phyloP scores from a whole-genome alignment of 2,888 invertebrate species.

The Ennomos erosarius region DNA sequence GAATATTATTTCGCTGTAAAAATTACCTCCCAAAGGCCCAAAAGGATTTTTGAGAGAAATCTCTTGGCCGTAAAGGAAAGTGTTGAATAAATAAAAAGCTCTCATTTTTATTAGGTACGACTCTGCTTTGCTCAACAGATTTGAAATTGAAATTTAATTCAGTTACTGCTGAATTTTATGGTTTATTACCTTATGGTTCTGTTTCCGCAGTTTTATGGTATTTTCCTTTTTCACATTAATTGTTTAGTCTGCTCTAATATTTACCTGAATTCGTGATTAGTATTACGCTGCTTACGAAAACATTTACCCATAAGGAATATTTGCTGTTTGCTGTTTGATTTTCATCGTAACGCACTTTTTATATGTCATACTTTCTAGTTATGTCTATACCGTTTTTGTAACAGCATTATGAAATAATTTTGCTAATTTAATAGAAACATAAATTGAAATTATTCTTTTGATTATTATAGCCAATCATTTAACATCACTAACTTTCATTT shows the following conservation, averaged over 20 bases:
- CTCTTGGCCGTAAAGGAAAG: conserved; percentile 22
- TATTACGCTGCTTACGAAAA: too few species aligned
- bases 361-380: too few species aligned
- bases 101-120: conserved; percentile 27
- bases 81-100: conserved; percentile 31
- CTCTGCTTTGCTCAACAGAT: conserved; percentile 19
- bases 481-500: too few species aligned
- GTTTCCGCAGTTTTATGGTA: background rate
- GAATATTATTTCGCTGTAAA: conserved; percentile 38
- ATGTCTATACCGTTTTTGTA: too few species aligned
- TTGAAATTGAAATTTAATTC: conserved; percentile 27
- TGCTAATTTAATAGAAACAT: too few species aligned
- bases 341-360: too few species aligned
- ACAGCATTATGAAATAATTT: too few species aligned
- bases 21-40: conserved; percentile 37
- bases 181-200: conserved; percentile 8
- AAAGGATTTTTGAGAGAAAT: conserved; percentile 32
- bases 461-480: too few species aligned
- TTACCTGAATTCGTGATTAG: background rate
- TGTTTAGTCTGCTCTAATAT: background rate
- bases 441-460: too few species aligned
- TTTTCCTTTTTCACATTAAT: background rate
- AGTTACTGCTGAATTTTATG: conserved; percentile 16
- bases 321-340: too few species aligned
- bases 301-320: background rate